phyloP scores from a whole-genome alignment of 2,797 vertebrate species.

The Synanceia verrucosa region DNA sequence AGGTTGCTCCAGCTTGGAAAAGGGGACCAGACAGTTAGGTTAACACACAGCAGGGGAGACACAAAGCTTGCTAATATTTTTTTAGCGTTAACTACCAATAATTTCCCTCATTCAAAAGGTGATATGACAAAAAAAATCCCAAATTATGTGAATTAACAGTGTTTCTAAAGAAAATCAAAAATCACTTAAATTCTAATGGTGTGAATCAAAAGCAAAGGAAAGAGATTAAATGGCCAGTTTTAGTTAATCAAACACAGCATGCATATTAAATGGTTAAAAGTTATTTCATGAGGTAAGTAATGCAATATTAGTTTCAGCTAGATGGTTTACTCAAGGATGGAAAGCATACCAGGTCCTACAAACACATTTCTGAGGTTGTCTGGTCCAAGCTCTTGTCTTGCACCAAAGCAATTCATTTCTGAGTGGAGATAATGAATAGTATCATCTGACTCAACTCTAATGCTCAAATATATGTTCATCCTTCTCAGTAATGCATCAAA shows the following conservation, averaged over 20 bases:
- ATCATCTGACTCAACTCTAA: slow-evolving; percentile 18
- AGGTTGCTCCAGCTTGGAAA: slow-evolving; percentile 89
- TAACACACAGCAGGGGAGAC: slow-evolving; percentile 88
- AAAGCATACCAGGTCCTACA: slow-evolving; percentile 70
- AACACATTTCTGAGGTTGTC: slow-evolving; percentile 53
- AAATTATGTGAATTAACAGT: slow-evolving; percentile 59
- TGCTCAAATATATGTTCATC: neutral
- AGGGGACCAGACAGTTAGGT: slow-evolving; percentile 91
- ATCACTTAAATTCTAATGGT: slow-evolving; percentile 51
- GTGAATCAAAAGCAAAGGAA: slow-evolving; percentile 72
- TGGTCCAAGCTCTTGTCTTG: slow-evolving; percentile 53
- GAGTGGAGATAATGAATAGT: slow-evolving; percentile 22
- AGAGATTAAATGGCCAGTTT: slow-evolving; percentile 74
- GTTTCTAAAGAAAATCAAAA: slow-evolving; percentile 56
- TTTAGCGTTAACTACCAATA: slow-evolving; percentile 59
- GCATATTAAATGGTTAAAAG: slow-evolving; percentile 82
- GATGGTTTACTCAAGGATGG: slow-evolving; percentile 73
- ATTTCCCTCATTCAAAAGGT: slow-evolving; percentile 45
- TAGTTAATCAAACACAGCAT: slow-evolving; percentile 82
- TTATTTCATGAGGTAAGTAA: slow-evolving; percentile 79
- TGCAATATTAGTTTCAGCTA: slow-evolving; percentile 83
- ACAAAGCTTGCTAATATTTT: slow-evolving; percentile 74
- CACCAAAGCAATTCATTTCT: slow-evolving; percentile 46
- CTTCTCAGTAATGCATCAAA: neutral
- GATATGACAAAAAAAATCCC: slow-evolving; percentile 48